Evolutionary conservation across 2,888 invertebrate genomes (phyloP).

Genomic region (Polydrusus cervinus): DNA sequence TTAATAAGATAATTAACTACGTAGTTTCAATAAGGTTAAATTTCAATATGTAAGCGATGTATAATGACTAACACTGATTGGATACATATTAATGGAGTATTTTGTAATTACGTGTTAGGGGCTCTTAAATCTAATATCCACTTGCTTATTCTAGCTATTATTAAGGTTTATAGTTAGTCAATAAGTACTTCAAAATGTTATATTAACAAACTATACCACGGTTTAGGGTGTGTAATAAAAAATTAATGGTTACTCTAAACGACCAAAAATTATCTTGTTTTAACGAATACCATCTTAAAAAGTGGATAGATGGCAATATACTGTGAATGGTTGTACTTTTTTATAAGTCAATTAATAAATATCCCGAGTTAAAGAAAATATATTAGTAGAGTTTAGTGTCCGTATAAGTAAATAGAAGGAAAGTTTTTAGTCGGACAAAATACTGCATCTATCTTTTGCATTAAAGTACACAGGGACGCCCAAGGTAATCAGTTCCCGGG

Average conservation of each 20-base stretch:
- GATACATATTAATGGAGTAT: slow-evolving; percentile 27
- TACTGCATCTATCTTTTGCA: too few relatives aligned
- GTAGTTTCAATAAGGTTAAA: not conserved
- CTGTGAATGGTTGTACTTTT: too few relatives aligned
- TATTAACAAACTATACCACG: not conserved
- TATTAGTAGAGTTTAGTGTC: too few relatives aligned
- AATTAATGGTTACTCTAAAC: not conserved
- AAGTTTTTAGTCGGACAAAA: too few relatives aligned
- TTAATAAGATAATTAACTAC: not conserved
- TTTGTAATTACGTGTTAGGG: slow-evolving; percentile 22
- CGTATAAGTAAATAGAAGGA: too few relatives aligned
- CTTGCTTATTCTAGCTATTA: slow-evolving; percentile 3
- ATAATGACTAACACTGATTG: not conserved
- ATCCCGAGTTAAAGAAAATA: too few relatives aligned
- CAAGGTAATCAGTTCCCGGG: too few relatives aligned
- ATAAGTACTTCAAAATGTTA: not conserved
- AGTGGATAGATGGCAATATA: too few relatives aligned
- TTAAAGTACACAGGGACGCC: too few relatives aligned
- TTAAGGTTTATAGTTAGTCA: slow-evolving; percentile 13
- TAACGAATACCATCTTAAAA: too few relatives aligned
- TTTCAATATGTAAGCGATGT: not conserved
- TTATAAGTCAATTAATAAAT: too few relatives aligned
- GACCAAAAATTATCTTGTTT: too few relatives aligned
- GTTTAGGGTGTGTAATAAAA: not conserved
- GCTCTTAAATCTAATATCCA: not conserved